These are phyloP conservation scores for Trypoxylus dichotomus DNA, from an alignment of 1,140 invertebrate genomes.

Conservation along the genomic window DNA sequence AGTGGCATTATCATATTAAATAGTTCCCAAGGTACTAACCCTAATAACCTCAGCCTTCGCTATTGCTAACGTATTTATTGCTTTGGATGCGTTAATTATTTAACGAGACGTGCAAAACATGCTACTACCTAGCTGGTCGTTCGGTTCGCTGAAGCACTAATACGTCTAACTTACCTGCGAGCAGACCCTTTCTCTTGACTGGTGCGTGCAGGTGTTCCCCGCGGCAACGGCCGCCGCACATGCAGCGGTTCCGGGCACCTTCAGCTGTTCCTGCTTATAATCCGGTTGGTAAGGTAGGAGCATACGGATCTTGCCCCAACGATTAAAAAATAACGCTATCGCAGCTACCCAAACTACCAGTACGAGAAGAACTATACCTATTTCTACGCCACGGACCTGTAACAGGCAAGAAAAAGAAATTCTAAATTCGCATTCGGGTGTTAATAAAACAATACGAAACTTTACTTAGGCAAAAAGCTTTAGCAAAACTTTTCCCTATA, in stretches of 20 bases:
- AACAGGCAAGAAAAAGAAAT: conserved; percentile 41
- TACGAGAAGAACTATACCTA: conserved; percentile 83
- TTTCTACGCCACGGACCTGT: conserved; percentile 82
- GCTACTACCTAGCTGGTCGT: neutral
- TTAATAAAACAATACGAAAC: too few relatives aligned
- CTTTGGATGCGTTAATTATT: neutral
- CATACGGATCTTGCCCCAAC: conserved; percentile 93
- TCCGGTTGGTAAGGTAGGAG: conserved; percentile 88
- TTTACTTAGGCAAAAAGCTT: too few relatives aligned
- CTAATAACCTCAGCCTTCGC: neutral
- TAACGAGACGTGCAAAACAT: neutral
- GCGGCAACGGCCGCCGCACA: conserved; percentile 62
- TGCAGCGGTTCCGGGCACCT: conserved; percentile 76
- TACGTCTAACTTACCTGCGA: conserved; percentile 58
- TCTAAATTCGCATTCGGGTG: too few relatives aligned
- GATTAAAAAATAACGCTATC: conserved; percentile 86
- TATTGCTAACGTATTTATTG: neutral
- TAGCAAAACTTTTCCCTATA: too few relatives aligned
- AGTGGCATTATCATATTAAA: too few relatives aligned
- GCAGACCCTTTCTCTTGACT: conserved; percentile 62
- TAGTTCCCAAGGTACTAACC: too few relatives aligned
- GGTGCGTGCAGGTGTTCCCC: conserved; percentile 57
- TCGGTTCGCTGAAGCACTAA: neutral
- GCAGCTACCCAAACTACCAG: conserved; percentile 85
- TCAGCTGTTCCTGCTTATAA: conserved; percentile 80